These are phyloP conservation scores for Diadumene lineata DNA, from an alignment of 92 coral and sea anemone genomes.

Conservation along the genomic window DNA sequence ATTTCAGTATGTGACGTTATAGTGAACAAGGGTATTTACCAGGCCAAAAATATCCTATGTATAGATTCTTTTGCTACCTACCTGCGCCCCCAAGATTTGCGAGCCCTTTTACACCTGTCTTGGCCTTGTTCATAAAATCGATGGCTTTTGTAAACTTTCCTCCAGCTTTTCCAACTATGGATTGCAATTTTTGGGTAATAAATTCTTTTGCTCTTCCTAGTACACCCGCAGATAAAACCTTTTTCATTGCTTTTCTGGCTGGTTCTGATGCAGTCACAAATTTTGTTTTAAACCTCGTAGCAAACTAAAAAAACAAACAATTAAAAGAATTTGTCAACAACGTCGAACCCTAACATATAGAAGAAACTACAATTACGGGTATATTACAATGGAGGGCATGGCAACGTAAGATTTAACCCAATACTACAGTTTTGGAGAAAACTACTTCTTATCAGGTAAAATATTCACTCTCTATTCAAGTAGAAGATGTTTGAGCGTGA, in stretches of 20 bases:
- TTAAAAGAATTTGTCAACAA: no score
- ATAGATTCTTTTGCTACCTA: neutral
- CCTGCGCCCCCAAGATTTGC: neutral
- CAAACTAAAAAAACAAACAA: no score
- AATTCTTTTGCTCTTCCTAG: neutral
- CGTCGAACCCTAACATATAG: no score
- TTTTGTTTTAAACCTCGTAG: neutral
- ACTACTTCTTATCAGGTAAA: no score
- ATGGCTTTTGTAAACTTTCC: neutral
- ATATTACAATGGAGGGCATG: neutral
- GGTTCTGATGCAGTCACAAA: neutral
- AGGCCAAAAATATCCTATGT: no score
- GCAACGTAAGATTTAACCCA: neutral
- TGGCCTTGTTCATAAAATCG: neutral
- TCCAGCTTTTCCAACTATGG: neutral
- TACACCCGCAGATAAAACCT: neutral
- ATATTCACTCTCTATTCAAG: no score
- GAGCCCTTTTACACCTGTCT: neutral
- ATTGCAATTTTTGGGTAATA: neutral
- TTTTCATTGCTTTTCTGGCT: neutral
- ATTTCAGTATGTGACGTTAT: no score
- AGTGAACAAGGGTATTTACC: no score
- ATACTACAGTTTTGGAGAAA: no score
- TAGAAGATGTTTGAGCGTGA: no score
- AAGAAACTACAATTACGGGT: neutral